phyloP scores from a whole-genome alignment of 2,888 invertebrate genomes.

The Nemurella pictetii region DNA sequence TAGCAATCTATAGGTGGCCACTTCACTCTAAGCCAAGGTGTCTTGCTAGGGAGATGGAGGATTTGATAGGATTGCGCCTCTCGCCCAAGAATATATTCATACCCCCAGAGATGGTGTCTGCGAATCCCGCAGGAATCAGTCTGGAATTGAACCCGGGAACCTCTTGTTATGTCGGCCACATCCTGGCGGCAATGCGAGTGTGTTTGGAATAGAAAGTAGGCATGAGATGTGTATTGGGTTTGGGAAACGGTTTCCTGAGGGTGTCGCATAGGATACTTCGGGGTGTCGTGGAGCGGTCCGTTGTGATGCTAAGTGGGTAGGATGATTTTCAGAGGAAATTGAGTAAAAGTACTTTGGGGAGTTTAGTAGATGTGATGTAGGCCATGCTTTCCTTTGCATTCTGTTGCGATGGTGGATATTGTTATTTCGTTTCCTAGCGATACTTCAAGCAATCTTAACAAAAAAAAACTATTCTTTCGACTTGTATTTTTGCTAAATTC shows the following conservation, averaged over 20 bases:
- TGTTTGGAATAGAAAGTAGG: not conserved
- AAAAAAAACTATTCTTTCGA: no score
- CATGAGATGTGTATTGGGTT: not conserved
- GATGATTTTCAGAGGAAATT: not conserved
- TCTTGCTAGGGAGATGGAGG: not conserved
- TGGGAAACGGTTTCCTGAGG: not conserved
- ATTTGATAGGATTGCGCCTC: not conserved
- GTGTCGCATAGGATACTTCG: not conserved
- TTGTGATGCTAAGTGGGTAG: not conserved
- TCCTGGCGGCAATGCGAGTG: not conserved
- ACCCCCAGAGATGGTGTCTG: not conserved
- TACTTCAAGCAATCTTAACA: no score
- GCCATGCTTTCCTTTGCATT: not conserved
- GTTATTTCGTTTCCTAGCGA: no score
- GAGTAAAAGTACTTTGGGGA: not conserved
- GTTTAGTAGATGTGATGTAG: not conserved
- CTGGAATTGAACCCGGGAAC: not conserved
- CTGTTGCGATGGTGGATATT: not conserved
- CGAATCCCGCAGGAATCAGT: not conserved
- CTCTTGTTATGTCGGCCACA: not conserved
- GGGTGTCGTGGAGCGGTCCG: no score
- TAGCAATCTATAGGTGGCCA: not conserved
- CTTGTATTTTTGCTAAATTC: no score
- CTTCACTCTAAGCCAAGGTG: not conserved
- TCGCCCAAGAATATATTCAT: not conserved